Evolutionary conservation across 2,797 vertebrate genomes (phyloP), one percentile per base, ranked within the genome.

Genomic region (Melanotaenia maccullochi): DNA sequence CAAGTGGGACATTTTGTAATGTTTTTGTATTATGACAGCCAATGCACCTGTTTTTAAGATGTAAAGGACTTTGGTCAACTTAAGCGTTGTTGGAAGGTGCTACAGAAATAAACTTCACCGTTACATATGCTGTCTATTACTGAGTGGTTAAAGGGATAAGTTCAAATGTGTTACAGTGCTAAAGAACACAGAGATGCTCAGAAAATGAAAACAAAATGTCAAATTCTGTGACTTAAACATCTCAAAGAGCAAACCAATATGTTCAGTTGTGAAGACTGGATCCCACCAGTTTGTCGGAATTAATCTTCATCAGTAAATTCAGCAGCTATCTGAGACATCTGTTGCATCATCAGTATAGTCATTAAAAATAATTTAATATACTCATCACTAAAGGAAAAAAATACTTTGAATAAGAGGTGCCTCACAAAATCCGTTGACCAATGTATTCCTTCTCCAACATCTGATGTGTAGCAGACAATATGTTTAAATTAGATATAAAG

Each of bases 141-240:
- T 59, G 36, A 49, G 44, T 49, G n/a, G 65, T 52, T 22, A 4
- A 30, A 32, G 36, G 30, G 8, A n/a, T 0, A 2, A 35, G 70
- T 59, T 72, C 9, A 36, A 56, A 79, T 57, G 30, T 3, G 24
- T 16, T 58, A 60, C 38, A 47, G 63, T 28, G 44, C 49, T 38
- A 32, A 40, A 61, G 24, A 33, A 51, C 20, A 52, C n/a, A 61
- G 58, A 59, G 44, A 68, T 4, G 1, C 35, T 20, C 8, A 5
- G 11, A 60, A 67, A 55, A 64, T 65, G 8, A 58, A 65, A 68
- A 62, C 22, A 56, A 78, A 72, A 75, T 25, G 11, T 11, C 1
- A 24, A 24, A 12, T 52, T 52, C 22, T 52, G 49, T n/a, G 18
- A 54, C 24, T 12, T 2, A 14, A 54, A 54, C 2, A 16, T 7